These are phyloP conservation scores for Pitangus sulphuratus DNA, from an alignment of 2,797 vertebrate species.

Conservation along the genomic window DNA sequence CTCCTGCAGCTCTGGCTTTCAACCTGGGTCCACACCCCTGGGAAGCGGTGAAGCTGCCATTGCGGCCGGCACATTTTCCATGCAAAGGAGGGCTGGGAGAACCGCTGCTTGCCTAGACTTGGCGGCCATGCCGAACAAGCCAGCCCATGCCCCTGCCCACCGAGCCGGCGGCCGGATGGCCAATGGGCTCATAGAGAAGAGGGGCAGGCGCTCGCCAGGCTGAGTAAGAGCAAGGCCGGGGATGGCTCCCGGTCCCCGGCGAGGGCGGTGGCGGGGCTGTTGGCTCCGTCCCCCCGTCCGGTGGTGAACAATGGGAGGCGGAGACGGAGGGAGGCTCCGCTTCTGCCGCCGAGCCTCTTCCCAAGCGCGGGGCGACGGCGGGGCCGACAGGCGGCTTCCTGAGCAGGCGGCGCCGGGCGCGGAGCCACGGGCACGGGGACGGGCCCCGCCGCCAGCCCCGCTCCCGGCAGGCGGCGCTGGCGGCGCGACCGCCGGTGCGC, in stretches of 20 bases:
- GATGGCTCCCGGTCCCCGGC: background rate
- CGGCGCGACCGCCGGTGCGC: background rate
- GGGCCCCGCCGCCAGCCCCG: background rate
- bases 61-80: background rate
- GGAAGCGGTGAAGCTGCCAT: background rate
- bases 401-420: background rate
- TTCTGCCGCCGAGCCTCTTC: background rate
- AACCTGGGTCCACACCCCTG: background rate
- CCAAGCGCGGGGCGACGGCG: background rate
- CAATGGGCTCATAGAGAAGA: background rate
- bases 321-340: background rate
- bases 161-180: background rate
- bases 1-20: background rate
- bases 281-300: background rate
- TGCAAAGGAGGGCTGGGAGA: background rate
- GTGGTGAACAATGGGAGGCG: slow-evolving; percentile 47
- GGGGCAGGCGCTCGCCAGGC: background rate
- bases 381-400: background rate
- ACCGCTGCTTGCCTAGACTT: background rate
- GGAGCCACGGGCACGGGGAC: background rate
- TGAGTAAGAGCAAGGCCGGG: background rate
- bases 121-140: background rate
- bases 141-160: background rate
- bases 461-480: background rate
- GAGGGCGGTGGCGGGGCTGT: background rate